Evolutionary conservation across 2,113 vertebrate genomes (phyloP).

Genomic region (Machaerirhynchus nigripectus): DNA sequence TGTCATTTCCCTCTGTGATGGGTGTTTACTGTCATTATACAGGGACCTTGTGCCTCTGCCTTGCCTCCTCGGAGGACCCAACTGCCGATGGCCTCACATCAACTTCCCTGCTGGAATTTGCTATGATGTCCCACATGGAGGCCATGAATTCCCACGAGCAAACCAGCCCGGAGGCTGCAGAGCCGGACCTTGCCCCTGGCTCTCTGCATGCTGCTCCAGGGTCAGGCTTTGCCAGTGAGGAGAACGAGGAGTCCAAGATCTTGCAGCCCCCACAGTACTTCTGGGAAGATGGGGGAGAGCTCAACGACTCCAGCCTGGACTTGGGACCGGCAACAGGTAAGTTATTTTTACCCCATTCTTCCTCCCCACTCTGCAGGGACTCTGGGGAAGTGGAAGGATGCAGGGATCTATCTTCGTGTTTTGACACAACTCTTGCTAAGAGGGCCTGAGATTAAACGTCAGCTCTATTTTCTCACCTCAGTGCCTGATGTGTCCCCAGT

Average conservation of each 20-base stretch:
- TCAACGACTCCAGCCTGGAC: constrained; percentile 75
- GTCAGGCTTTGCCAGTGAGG: constrained; percentile 85
- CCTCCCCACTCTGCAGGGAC: neutral
- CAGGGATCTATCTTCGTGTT: neutral
- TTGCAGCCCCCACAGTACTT: constrained; percentile 75
- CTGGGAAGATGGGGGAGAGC: constrained; percentile 77
- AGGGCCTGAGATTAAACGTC: constrained; percentile 53
- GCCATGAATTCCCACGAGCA: constrained; percentile 60
- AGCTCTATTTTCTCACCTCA: constrained; percentile 50
- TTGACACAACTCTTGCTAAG: neutral
- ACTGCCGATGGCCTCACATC: constrained; percentile 73
- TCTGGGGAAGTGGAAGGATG: neutral
- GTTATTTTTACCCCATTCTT: neutral
- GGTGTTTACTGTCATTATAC: constrained; percentile 1
- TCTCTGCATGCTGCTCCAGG: constrained; percentile 76
- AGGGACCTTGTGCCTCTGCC: constrained; percentile 63
- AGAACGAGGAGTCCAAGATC: constrained; percentile 82
- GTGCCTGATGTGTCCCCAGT: constrained; percentile 47
- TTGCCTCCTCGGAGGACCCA: constrained; percentile 56
- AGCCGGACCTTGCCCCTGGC: constrained; percentile 36
- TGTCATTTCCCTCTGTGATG: neutral
- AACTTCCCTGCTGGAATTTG: constrained; percentile 71
- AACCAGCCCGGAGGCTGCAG: neutral
- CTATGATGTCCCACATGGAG: constrained; percentile 67
- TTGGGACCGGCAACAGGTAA: constrained; percentile 76